These are phyloP conservation scores for Ptilorrhoa leucosticta DNA, from an alignment of 2,113 vertebrate genomes.

Conservation along the genomic window DNA sequence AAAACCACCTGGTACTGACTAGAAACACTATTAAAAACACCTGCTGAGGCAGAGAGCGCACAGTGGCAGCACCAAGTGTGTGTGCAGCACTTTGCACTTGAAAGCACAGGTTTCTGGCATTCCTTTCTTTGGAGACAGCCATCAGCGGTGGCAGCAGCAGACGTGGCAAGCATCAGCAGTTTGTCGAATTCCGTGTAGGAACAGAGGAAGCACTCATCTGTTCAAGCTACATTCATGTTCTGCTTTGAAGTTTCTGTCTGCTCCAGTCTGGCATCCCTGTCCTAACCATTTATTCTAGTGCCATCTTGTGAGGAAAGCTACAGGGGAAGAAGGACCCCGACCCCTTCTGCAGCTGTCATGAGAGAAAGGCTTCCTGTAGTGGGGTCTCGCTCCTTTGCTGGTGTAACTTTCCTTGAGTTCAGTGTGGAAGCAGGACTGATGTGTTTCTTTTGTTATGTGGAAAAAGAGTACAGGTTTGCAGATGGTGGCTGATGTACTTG, in stretches of 20 bases:
- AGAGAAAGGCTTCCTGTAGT: neutral
- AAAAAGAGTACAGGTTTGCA: neutral
- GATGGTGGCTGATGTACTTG: neutral
- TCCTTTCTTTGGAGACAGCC: neutral
- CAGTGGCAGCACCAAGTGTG: neutral
- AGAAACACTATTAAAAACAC: neutral
- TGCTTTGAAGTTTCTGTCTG: neutral
- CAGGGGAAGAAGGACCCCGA: neutral
- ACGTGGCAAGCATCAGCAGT: neutral
- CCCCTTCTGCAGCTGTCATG: neutral
- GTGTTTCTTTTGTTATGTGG: neutral
- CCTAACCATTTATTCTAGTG: neutral
- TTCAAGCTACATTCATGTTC: neutral
- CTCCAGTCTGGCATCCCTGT: neutral
- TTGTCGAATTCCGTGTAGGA: neutral
- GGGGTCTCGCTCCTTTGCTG: accelerated
- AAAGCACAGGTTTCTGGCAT: neutral
- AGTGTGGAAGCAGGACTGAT: neutral
- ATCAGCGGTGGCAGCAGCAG: neutral
- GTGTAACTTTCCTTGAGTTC: neutral
- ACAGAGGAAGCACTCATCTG: neutral
- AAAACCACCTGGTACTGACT: neutral
- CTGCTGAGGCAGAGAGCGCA: neutral
- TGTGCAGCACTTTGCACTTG: neutral
- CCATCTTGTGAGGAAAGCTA: neutral